These are phyloP conservation scores for Drosophila takahashii DNA, from an alignment of 1,140 invertebrate genomes.

Conservation along the genomic window DNA sequence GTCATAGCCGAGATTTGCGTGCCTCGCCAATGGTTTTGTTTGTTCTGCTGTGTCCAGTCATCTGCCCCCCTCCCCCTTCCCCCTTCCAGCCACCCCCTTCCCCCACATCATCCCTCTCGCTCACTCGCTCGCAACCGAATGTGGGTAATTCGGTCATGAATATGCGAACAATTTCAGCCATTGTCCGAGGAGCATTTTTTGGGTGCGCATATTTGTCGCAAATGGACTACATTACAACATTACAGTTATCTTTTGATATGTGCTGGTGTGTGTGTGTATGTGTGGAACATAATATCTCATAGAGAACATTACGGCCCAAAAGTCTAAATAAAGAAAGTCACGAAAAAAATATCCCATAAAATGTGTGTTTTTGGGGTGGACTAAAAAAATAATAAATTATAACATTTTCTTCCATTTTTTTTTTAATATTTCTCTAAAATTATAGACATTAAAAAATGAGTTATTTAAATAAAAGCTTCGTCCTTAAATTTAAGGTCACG, in stretches of 20 bases:
- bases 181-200: conserved; percentile 76
- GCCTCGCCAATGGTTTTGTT: conserved; percentile 78
- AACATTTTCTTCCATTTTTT: too few species aligned
- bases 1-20: conserved; percentile 80
- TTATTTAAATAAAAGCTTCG: too few species aligned
- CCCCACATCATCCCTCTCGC: background rate
- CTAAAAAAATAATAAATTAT: background rate
- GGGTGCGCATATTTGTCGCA: conserved; percentile 77
- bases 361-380: conserved; percentile 26
- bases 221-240: conserved; percentile 80
- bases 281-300: conserved; percentile 28
- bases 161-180: conserved; percentile 77
- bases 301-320: conserved; percentile 37
- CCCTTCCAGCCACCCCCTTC: background rate
- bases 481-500: conserved; percentile 11
- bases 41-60: conserved; percentile 78
- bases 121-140: conserved; percentile 44
- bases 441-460: background rate
- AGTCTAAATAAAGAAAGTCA: conserved; percentile 43
- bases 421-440: too few species aligned
- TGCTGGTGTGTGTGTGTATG: conserved; percentile 20
- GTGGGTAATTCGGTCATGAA: conserved; percentile 82
- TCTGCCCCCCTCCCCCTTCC: conserved; percentile 18
- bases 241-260: conserved; percentile 76
- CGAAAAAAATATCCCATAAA: conserved; percentile 37